These are phyloP conservation scores for Amiota communis DNA, from an alignment of 2,888 invertebrate species.

Conservation along the genomic window DNA sequence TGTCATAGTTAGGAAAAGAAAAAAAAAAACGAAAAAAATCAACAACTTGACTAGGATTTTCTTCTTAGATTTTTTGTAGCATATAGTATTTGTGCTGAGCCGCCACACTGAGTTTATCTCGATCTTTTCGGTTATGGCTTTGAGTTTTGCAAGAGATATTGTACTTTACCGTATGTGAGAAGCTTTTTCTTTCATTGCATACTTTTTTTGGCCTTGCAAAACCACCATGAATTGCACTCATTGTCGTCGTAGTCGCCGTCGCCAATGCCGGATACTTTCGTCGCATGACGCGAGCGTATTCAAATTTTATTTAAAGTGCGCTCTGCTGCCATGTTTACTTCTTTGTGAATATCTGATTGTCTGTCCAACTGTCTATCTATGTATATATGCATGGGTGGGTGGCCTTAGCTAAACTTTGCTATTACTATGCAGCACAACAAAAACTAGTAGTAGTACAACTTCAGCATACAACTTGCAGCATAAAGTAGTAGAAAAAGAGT, in stretches of 20 bases:
- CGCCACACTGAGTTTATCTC: conserved; percentile 51
- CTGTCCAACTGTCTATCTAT: not conserved
- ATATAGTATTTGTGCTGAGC: not conserved
- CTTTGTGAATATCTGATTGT: not conserved
- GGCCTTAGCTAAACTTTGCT: not conserved
- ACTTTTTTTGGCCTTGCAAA: not conserved
- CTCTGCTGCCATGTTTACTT: conserved; percentile 5
- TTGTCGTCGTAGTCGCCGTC: no score
- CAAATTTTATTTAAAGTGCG: conserved; percentile 55
- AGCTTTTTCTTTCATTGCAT: not conserved
- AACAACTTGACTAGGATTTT: conserved; percentile 43
- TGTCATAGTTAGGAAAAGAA: conserved; percentile 31
- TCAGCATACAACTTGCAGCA: no score
- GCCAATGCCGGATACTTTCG: no score
- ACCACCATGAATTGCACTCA: conserved; percentile 33
- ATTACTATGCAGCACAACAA: not conserved
- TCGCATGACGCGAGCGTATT: conserved; percentile 47
- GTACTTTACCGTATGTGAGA: not conserved
- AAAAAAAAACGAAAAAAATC: no score
- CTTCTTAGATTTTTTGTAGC: conserved; percentile 4
- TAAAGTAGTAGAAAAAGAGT: not conserved
- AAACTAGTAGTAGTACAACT: not conserved
- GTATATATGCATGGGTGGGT: not conserved
- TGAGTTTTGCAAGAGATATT: conserved; percentile 30
- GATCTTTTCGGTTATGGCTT: conserved; percentile 50